These are phyloP conservation scores for Apogon talboti DNA, from an alignment of 2,797 vertebrate genomes.

Conservation along the genomic window DNA sequence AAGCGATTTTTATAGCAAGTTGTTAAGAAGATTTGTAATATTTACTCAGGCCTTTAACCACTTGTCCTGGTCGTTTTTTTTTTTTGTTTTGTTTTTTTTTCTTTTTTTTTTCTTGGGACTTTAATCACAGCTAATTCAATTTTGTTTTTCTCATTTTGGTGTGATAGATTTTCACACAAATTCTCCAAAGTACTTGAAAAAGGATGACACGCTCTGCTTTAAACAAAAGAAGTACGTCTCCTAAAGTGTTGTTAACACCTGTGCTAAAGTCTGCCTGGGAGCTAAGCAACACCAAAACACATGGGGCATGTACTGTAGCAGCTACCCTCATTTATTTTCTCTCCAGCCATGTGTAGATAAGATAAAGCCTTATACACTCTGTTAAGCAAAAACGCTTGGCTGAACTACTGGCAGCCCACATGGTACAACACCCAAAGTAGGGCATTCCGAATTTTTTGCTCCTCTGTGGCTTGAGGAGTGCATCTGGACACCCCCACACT, in stretches of 20 bases:
- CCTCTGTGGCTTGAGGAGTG: constrained; percentile 58
- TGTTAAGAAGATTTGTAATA: constrained; percentile 11
- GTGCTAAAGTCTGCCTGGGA: constrained; percentile 50
- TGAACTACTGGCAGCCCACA: constrained; percentile 45
- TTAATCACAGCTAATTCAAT: constrained; percentile 1
- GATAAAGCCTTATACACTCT: constrained; percentile 60
- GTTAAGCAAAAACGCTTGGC: constrained; percentile 60
- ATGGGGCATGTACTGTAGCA: constrained; percentile 37
- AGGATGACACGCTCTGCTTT: constrained; percentile 13
- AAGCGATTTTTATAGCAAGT: constrained; percentile 1
- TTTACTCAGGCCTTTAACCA: background rate
- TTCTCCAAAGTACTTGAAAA: constrained; percentile 30
- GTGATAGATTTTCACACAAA: constrained; percentile 15
- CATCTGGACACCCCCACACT: constrained; percentile 57
- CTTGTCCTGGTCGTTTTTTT: background rate
- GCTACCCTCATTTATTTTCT: constrained; percentile 60
- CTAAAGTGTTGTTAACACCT: constrained; percentile 57
- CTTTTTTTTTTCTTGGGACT: background rate
- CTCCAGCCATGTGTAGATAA: constrained; percentile 67
- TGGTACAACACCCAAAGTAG: constrained; percentile 61
- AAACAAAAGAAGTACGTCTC: constrained; percentile 24
- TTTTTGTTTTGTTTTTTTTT: background rate
- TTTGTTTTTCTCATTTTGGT: background rate
- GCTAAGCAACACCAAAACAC: constrained; percentile 40
- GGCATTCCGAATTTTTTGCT: constrained; percentile 52